These are phyloP conservation scores for Pachyramphus minor DNA, from an alignment of 2,113 vertebrate species.

Conservation along the genomic window DNA sequence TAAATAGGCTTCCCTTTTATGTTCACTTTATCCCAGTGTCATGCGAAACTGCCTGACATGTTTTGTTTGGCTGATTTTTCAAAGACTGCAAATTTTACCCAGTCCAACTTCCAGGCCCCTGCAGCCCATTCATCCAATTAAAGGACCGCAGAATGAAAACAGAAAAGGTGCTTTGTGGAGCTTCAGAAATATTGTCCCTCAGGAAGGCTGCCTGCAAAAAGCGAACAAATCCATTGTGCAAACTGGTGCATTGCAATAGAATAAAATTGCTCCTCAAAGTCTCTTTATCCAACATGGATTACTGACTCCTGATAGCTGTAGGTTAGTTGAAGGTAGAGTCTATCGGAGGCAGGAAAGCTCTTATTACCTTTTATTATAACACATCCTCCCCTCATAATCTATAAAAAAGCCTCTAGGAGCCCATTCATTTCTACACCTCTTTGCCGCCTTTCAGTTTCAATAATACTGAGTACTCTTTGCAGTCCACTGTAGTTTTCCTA, in stretches of 20 bases:
- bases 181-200: conserved; percentile 54
- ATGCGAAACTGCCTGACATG: background rate
- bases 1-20: conserved; percentile 29
- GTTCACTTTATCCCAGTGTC: background rate
- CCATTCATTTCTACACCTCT: conserved; percentile 46
- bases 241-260: conserved; percentile 57
- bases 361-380: conserved; percentile 63
- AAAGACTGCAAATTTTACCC: background rate
- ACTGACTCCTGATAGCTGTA: conserved; percentile 56
- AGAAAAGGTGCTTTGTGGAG: conserved; percentile 6
- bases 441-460: conserved; percentile 21
- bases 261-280: conserved; percentile 60
- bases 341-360: conserved; percentile 39
- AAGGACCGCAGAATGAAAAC: conserved; percentile 32
- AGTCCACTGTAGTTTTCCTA: background rate
- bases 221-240: conserved; percentile 47
- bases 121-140: conserved; percentile 51
- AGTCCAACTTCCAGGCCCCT: background rate
- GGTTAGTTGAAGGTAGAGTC: conserved; percentile 55
- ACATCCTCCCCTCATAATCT: conserved; percentile 38
- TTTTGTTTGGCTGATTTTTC: conserved; percentile 37
- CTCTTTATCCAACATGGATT: conserved; percentile 65
- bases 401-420: conserved; percentile 54
- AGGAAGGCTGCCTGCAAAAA: conserved; percentile 46
- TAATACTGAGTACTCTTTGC: background rate